Evolutionary conservation across 2,113 vertebrate species (phyloP).

Genomic region (Paedocypris sp.): DNA sequence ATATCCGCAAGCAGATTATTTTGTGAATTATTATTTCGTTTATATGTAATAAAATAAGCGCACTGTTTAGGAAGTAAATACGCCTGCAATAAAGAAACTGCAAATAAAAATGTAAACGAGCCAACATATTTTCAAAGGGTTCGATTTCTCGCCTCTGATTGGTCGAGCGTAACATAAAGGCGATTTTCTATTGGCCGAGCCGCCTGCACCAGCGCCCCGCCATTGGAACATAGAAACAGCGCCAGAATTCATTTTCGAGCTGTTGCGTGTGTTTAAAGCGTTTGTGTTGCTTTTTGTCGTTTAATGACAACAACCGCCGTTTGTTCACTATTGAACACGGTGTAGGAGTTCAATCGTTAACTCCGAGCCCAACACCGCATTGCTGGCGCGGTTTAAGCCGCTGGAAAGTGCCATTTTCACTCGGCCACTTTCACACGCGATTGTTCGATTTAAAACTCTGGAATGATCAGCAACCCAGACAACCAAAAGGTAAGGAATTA

Average conservation of each 20-base stretch:
- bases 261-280: not conserved
- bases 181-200: constrained; percentile 25
- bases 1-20: too few relatives aligned
- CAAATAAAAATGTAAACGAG: too few relatives aligned
- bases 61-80: too few relatives aligned
- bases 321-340: not conserved
- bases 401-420: not conserved
- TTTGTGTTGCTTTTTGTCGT: constrained; percentile 8
- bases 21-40: too few relatives aligned
- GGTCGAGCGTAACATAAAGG: constrained; percentile 14
- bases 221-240: constrained; percentile 51
- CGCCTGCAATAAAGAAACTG: too few relatives aligned
- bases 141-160: constrained; percentile 25
- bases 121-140: too few relatives aligned
- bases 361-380: not conserved
- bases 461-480: not conserved
- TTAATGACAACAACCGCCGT: not conserved
- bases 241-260: constrained; percentile 49
- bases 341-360: constrained; percentile 8
- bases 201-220: constrained; percentile 39
- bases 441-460: not conserved
- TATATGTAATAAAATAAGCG: too few relatives aligned
- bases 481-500: not conserved
- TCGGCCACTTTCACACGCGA: not conserved
- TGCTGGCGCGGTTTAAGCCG: constrained; percentile 12